Conservation (phyloP, 2,888 invertebrate species). For the Scaptomyza flava region DNA sequence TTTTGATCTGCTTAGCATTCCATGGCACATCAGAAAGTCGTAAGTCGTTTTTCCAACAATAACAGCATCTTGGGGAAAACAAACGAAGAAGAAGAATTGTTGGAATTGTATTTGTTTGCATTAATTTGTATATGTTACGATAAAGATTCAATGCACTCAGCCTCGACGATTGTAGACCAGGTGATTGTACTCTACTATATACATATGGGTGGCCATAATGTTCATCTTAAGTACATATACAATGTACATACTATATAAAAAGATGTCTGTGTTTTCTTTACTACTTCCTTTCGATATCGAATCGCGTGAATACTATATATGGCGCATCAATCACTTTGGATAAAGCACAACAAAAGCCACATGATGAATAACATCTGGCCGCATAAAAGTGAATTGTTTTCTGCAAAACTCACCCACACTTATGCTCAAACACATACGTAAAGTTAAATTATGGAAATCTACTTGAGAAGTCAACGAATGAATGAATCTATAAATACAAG, state of each 20-base stretch:
- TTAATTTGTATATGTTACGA: constrained; percentile 76
- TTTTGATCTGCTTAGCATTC: constrained; percentile 79
- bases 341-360: constrained; percentile 70
- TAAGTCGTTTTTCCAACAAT: constrained; percentile 28
- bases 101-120: constrained; percentile 71
- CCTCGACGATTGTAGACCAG: constrained; percentile 55
- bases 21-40: constrained; percentile 75
- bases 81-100: constrained; percentile 29
- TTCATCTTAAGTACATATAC: background rate
- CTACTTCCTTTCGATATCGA: constrained; percentile 68
- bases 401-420: constrained; percentile 47
- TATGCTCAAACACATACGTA: background rate
- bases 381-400: constrained; percentile 64
- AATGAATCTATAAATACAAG: constrained; percentile 26
- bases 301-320: constrained; percentile 73
- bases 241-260: constrained; percentile 5
- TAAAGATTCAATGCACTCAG: constrained; percentile 71
- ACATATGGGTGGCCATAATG: constrained; percentile 36
- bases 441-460: constrained; percentile 55
- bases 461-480: constrained; percentile 59
- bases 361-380: constrained; percentile 72
- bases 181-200: constrained; percentile 61
- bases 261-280: constrained; percentile 32
- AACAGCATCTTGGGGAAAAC: constrained; percentile 3
- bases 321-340: constrained; percentile 70